Percentiles rank a stretch among this genome's conserved stretches.
Evolutionary conservation across 2,797 vertebrate genomes (phyloP).

Genomic region (Sebastiscus tertius): DNA sequence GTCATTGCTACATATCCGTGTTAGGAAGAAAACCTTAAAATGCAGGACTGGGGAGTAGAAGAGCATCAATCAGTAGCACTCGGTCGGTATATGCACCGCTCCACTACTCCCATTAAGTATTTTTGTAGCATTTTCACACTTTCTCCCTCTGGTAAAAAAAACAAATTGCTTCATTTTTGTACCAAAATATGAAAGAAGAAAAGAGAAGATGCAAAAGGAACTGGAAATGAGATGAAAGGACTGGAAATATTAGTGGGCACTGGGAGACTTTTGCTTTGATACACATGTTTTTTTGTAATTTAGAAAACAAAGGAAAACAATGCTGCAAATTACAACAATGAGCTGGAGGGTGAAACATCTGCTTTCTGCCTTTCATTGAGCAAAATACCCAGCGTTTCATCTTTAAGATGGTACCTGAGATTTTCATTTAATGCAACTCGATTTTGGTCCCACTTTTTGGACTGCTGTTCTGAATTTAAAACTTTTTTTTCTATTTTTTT

Average conservation of each 20-base stretch:
- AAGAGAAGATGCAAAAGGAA: not conserved
- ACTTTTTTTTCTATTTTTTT: not conserved
- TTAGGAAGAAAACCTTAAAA: not conserved
- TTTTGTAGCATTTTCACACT: constrained; percentile 32
- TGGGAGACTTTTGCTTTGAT: constrained; percentile 39
- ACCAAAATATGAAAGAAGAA: constrained; percentile 10
- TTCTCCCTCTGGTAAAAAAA: not conserved
- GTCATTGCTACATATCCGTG: not conserved
- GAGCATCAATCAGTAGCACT: constrained; percentile 11
- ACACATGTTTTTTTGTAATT: constrained; percentile 18
- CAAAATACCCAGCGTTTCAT: not conserved
- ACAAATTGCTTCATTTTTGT: constrained; percentile 5
- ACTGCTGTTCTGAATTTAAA: not conserved
- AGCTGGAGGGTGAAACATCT: not conserved
- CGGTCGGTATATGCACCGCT: not conserved
- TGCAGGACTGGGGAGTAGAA: not conserved
- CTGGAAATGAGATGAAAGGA: constrained; percentile 46
- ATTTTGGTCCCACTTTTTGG: not conserved
- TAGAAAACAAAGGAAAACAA: constrained; percentile 25
- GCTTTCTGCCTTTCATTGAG: not conserved
- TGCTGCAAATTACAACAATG: constrained; percentile 1
- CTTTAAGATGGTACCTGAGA: not conserved
- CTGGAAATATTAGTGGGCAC: not conserved
- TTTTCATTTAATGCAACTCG: not conserved
- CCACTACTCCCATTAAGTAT: not conserved